A percentile compares a stretch with the other conserved stretches of the same genome.
These are phyloP conservation scores for Cebidichthys violaceus DNA, from an alignment of 2,113 vertebrate species.

Conservation along the genomic window DNA sequence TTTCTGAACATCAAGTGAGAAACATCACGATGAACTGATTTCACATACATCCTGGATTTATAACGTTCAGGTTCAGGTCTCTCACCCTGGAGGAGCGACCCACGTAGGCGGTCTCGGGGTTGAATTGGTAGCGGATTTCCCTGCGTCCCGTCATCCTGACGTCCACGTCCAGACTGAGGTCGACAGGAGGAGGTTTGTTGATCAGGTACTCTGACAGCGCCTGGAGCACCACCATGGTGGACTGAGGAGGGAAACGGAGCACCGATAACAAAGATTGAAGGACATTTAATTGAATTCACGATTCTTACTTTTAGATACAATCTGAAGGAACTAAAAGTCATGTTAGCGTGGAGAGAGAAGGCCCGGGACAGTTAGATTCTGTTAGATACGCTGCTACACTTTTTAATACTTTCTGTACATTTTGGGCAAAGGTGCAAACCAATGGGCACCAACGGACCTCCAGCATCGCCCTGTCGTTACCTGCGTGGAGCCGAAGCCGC, in stretches of 20 bases:
- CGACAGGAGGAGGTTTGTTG: slow-evolving; percentile 42
- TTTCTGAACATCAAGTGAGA: not conserved
- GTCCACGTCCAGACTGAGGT: slow-evolving; percentile 73
- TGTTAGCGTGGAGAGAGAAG: not conserved
- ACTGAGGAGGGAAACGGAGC: slow-evolving; percentile 51
- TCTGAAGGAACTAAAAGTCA: not conserved
- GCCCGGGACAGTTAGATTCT: not conserved
- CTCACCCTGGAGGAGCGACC: slow-evolving; percentile 77
- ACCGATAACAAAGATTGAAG: not conserved
- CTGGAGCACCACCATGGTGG: slow-evolving; percentile 85
- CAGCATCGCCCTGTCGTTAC: slow-evolving; percentile 53
- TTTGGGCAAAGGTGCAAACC: not conserved
- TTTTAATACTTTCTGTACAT: not conserved
- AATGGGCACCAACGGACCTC: too few relatives aligned
- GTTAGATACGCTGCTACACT: not conserved
- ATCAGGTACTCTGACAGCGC: slow-evolving; percentile 81
- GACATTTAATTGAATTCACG: not conserved
- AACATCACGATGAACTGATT: not conserved
- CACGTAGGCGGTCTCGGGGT: slow-evolving; percentile 59
- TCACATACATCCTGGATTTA: not conserved
- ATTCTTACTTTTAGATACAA: not conserved
- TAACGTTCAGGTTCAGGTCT: not conserved
- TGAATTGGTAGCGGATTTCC: slow-evolving; percentile 73
- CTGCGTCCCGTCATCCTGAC: slow-evolving; percentile 71
- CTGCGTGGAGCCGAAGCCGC: slow-evolving; percentile 84